Evolutionary conservation across 2,113 vertebrate genomes (phyloP).

Genomic region (Emydocephalus ijimae): DNA sequence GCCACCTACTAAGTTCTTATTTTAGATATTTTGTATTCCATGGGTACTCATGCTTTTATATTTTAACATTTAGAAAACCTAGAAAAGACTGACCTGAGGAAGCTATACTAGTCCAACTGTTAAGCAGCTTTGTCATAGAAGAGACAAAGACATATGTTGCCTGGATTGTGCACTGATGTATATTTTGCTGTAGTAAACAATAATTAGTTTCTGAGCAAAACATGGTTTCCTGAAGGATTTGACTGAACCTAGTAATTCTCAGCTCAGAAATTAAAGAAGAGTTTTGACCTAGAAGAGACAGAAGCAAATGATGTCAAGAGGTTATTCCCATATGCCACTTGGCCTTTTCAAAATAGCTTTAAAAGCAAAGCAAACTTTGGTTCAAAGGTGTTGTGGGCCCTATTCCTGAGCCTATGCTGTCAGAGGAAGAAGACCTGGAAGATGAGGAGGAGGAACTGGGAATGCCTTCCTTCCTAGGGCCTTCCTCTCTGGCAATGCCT

Average conservation of each 20-base stretch:
- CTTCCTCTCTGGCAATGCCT: too few relatives aligned
- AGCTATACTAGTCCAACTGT: constrained; percentile 19
- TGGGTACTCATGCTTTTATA: neutral
- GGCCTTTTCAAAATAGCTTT: neutral
- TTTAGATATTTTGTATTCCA: neutral
- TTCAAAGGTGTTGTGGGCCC: neutral
- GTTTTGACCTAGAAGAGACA: neutral
- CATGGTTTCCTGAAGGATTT: neutral
- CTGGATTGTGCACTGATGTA: neutral
- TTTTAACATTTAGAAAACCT: neutral
- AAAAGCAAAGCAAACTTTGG: neutral
- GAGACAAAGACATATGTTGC: neutral
- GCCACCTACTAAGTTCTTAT: neutral
- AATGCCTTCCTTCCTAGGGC: too few relatives aligned
- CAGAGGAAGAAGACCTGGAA: too few relatives aligned
- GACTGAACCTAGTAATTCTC: neutral
- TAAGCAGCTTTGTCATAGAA: constrained; percentile 20
- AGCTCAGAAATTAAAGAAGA: neutral
- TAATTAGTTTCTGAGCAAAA: neutral
- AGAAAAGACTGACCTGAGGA: neutral
- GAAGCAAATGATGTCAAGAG: neutral
- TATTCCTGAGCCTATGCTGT: too few relatives aligned
- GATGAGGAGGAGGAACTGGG: too few relatives aligned
- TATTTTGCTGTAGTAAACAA: neutral
- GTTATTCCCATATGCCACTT: neutral